Percentiles rank a stretch among this genome's conserved stretches.
phyloP scores from a whole-genome alignment of 2,113 vertebrate species.

The Hydropotes inermis region DNA sequence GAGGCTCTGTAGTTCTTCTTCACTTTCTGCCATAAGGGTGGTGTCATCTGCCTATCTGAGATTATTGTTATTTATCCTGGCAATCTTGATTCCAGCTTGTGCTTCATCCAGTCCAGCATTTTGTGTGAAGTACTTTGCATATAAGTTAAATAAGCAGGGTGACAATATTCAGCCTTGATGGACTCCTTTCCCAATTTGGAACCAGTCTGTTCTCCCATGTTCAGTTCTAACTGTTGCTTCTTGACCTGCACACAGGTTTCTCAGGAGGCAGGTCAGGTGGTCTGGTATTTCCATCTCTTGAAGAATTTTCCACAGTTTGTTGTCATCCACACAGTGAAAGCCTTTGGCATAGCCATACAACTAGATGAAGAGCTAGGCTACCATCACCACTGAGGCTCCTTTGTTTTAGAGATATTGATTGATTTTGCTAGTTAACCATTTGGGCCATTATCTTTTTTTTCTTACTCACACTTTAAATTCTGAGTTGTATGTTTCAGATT shows the following conservation, averaged over 20 bases:
- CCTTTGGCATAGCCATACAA: not conserved
- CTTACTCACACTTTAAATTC: not conserved
- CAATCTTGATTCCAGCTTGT: not conserved
- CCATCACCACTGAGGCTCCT: not conserved
- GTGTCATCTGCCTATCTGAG: not conserved
- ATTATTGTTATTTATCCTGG: not conserved
- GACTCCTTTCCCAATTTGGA: not conserved
- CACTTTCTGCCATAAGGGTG: not conserved
- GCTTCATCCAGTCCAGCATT: not conserved
- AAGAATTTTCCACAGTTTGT: not conserved
- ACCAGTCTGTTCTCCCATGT: not conserved
- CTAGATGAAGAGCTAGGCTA: not conserved
- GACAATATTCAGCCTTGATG: not conserved
- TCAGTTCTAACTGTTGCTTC: not conserved
- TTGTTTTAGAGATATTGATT: not conserved
- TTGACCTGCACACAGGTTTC: not conserved
- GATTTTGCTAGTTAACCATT: not conserved
- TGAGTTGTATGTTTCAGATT: not conserved
- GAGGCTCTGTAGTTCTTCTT: not conserved
- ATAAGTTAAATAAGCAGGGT: not conserved
- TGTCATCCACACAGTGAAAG: not conserved
- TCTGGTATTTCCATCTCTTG: not conserved
- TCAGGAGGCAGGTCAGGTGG: not conserved
- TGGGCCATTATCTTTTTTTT: not conserved
- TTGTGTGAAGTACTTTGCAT: not conserved